Percentiles rank a stretch among this genome's conserved stretches.
Conservation (phyloP, 2,113 vertebrate genomes). For the Rhynchopsitta pachyrhyncha region DNA sequence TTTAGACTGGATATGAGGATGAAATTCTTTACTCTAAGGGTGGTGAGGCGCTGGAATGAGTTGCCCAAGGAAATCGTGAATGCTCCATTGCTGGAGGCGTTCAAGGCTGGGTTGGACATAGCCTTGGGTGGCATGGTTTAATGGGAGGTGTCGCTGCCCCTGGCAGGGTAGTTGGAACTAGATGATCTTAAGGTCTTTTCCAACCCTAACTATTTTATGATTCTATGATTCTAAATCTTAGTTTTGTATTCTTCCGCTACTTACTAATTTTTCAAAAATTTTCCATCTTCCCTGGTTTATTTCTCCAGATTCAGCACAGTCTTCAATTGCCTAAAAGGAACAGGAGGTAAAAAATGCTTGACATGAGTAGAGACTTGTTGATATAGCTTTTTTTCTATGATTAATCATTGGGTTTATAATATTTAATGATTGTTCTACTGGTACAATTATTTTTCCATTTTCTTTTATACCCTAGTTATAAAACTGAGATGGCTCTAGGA, state of each 20-base stretch:
- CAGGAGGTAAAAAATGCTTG: not conserved
- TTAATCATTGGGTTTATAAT: not conserved
- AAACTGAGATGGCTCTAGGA: not conserved
- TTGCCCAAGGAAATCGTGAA: too few species aligned
- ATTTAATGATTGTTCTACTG: not conserved
- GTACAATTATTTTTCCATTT: not conserved
- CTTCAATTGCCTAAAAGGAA: not conserved
- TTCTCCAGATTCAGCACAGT: not conserved
- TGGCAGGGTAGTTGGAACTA: too few species aligned
- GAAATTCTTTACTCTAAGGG: too few species aligned
- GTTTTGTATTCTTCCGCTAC: not conserved
- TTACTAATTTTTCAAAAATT: not conserved
- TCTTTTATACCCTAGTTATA: not conserved
- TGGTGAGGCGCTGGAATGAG: too few species aligned
- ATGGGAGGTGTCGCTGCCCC: too few species aligned
- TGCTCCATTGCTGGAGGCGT: too few species aligned
- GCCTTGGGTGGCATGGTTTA: too few species aligned
- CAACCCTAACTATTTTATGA: too few species aligned
- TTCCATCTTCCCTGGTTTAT: not conserved
- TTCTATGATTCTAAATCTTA: not conserved
- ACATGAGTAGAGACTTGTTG: not conserved
- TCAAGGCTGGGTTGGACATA: too few species aligned
- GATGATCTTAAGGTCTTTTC: too few species aligned
- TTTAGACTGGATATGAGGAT: too few species aligned
- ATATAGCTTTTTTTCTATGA: not conserved